Evolutionary conservation across 2,113 vertebrate genomes (phyloP).

Genomic region (Archocentrus centrarchus): DNA sequence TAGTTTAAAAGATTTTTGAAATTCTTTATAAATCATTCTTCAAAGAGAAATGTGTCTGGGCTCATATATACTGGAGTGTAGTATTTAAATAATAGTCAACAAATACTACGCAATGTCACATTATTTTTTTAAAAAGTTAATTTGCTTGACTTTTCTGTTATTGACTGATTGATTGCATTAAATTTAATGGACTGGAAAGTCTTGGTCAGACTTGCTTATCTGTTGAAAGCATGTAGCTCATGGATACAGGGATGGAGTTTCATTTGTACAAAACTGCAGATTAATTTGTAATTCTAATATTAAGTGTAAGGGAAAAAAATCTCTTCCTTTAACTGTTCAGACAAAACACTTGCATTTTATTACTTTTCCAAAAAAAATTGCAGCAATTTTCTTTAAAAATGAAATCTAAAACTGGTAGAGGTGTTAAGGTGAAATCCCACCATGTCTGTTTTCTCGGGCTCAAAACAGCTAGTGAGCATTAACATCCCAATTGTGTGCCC

Average conservation of each 20-base stretch:
- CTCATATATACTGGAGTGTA: background rate
- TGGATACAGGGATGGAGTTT: background rate
- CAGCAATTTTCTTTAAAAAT: background rate
- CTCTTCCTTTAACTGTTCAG: background rate
- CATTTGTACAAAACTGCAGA: background rate
- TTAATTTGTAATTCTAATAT: background rate
- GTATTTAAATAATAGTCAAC: background rate
- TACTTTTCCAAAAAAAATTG: background rate
- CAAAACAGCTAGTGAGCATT: conserved; percentile 1
- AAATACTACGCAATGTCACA: background rate
- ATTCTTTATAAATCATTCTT: too few relatives aligned
- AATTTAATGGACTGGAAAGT: background rate
- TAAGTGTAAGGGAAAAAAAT: background rate
- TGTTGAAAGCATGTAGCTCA: background rate
- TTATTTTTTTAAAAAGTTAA: too few relatives aligned
- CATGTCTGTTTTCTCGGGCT: background rate
- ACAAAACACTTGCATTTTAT: background rate
- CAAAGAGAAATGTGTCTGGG: too few relatives aligned
- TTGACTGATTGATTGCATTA: background rate
- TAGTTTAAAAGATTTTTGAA: too few relatives aligned
- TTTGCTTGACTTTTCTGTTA: background rate
- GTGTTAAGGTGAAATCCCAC: background rate
- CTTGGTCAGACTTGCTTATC: background rate
- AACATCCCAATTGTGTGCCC: background rate
- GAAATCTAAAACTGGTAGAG: background rate